Conservation (phyloP, 2,113 vertebrate species). For the Tragulus kanchil region DNA sequence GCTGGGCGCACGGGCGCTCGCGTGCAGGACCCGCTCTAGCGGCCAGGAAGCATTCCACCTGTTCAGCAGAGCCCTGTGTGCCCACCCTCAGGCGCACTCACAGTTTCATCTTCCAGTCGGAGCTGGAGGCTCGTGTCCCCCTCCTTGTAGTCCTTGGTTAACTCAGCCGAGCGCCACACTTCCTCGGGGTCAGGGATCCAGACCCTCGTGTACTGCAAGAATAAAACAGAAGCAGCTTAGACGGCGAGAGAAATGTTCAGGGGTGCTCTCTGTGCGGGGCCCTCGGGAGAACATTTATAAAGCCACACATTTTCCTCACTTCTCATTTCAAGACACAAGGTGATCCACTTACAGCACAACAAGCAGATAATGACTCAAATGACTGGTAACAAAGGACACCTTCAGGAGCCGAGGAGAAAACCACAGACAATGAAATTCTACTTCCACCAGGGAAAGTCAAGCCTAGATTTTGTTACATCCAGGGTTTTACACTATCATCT, state of each 20-base stretch:
- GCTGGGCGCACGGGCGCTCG: background rate
- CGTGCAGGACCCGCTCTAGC: background rate
- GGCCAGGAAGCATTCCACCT: rapidly evolving
- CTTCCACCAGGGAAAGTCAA: background rate
- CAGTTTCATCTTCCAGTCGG: constrained; percentile 95
- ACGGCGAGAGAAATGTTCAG: background rate
- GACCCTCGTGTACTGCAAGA: constrained; percentile 93
- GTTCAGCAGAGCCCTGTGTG: background rate
- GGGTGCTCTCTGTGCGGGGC: rapidly evolving
- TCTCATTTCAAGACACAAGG: background rate
- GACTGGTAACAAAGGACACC: background rate
- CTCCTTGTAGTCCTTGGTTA: constrained; percentile 94
- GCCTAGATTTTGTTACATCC: background rate
- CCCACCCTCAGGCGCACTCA: constrained; percentile 78
- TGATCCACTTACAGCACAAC: too few relatives aligned
- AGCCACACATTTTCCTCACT: background rate
- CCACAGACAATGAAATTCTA: background rate
- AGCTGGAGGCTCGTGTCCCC: constrained; percentile 92
- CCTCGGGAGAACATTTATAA: background rate
- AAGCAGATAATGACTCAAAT: background rate
- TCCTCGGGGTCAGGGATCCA: constrained; percentile 97
- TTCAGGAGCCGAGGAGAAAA: background rate
- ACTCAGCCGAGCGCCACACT: constrained; percentile 95
- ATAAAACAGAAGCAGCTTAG: constrained; percentile 23
- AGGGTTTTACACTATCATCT: background rate